These are phyloP conservation scores for Erpobdella octoculata DNA, from an alignment of 2,888 invertebrate genomes.

Conservation along the genomic window DNA sequence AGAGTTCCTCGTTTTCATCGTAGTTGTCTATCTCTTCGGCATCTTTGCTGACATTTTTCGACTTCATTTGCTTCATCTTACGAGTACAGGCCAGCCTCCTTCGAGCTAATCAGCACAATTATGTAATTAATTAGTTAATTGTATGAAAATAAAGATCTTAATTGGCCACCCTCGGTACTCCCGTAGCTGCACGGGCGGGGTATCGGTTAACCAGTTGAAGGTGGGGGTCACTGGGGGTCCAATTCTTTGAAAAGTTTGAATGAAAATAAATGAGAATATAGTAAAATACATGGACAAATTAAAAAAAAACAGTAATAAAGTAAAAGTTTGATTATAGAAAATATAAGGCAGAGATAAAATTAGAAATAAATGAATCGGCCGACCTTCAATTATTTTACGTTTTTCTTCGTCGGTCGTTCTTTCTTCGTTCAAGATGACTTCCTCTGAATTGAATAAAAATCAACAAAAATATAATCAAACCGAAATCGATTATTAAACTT, in stretches of 20 bases:
- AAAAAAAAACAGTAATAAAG: neutral
- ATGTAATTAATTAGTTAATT: no score
- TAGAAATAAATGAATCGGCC: neutral
- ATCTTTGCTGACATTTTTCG: constrained; percentile 34
- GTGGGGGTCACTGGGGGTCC: no score
- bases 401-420: constrained; percentile 98
- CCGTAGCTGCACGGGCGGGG: no score
- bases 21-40: constrained; percentile 38
- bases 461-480: neutral
- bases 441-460: constrained; percentile 66
- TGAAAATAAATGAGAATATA: no score
- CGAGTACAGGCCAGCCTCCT: constrained; percentile 36
- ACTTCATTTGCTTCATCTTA: constrained; percentile 39
- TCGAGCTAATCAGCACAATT: constrained; percentile 31
- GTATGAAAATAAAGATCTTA: no score
- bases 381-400: constrained; percentile 97
- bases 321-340: no score
- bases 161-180: no score
- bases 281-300: neutral
- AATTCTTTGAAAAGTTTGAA: no score
- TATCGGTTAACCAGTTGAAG: no score
- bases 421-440: constrained; percentile 98
- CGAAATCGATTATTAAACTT: neutral
- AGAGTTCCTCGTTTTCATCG: constrained; percentile 38
- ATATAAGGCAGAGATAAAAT: no score